Evolutionary conservation across 2,888 invertebrate genomes (phyloP), one percentile per base, ranked within the genome.

Genomic region (Plagodis pulveraria): DNA sequence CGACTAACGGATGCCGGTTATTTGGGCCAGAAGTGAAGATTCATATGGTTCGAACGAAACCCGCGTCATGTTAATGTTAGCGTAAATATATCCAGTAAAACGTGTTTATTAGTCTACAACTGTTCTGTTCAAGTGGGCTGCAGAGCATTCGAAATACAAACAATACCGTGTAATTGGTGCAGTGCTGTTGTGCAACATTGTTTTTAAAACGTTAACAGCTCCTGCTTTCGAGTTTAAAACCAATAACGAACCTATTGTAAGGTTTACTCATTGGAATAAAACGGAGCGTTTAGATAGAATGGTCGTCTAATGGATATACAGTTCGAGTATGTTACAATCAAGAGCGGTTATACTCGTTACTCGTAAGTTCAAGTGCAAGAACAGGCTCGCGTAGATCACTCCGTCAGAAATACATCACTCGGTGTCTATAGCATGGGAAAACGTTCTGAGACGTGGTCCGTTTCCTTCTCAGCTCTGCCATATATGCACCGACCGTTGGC

Each of bases 361-460:
- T 40, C 40, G 40, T 40, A 82, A 85, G 85, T 88, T 87, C 83
- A 86, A 84, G 88, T 82, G 79, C 81, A 86, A 53, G 84, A 86
- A 85, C 84, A 79, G 71, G 80, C 77, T 67, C 66, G 61, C 73
- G 77, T 85, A 82, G 73, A 84, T 83, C 81, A 82, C 68, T 66
- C 70, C 75, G 80, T 78, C 80, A 83, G 81, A 81, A 80, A 87
- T 84, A 82, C 83, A 85, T 89, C 86, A 84, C 77, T 84, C 82
- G 78, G 77, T 59, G 76, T 76, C 73, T 80, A 71, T 73, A 76
- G 80, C 84, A 88, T 91, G 91, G 89, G 91, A 92, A 89, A 88
- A 83, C 73, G 76, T 76, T 80, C 66, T 57, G 74, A 76, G 76
- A 76, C 71, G 74, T 73, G 67, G 70, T 71, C 71, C 70, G 78